These are phyloP conservation scores for Malaclemys terrapin DNA, from an alignment of 2,113 vertebrate species.

Conservation along the genomic window DNA sequence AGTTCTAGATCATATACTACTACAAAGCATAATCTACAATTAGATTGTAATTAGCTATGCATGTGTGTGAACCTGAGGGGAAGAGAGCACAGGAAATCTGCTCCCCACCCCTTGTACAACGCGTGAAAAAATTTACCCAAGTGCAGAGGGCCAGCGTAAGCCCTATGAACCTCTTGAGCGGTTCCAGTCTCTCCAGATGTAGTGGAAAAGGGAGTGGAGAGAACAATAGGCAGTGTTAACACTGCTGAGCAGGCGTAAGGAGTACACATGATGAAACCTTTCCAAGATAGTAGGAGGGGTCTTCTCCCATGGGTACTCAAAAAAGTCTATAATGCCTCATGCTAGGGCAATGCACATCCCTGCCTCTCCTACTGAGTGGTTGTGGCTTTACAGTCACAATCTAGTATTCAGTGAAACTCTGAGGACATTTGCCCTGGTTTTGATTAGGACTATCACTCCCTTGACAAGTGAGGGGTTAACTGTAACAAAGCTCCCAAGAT, in stretches of 20 bases:
- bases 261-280: rapidly evolving
- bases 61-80: not conserved
- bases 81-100: not conserved
- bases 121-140: rapidly evolving
- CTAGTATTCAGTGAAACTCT: not conserved
- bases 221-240: not conserved
- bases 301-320: not conserved
- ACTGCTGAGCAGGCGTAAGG: not conserved
- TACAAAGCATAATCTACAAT: not conserved
- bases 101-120: rapidly evolving
- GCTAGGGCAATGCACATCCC: rapidly evolving
- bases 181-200: not conserved
- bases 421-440: not conserved
- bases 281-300: rapidly evolving
- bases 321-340: not conserved
- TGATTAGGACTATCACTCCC: not conserved
- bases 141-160: not conserved
- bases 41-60: not conserved
- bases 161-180: not conserved
- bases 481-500: not conserved
- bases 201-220: too few species aligned
- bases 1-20: not conserved
- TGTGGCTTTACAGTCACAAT: not conserved
- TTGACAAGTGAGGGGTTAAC: not conserved
- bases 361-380: not conserved